phyloP scores from a whole-genome alignment of 2,888 invertebrate genomes.

The Volucella inanis region DNA sequence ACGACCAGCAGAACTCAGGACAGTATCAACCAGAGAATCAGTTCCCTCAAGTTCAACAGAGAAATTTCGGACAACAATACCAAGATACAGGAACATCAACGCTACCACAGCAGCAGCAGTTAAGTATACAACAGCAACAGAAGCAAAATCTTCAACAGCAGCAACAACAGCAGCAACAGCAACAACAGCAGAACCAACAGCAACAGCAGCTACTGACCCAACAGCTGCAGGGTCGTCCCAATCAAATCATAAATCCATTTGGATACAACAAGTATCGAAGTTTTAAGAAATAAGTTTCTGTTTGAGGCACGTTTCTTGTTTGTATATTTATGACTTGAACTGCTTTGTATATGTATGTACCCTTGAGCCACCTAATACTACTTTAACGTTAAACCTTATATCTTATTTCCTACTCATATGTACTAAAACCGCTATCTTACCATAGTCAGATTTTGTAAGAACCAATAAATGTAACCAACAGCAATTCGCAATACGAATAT shows the following conservation, averaged over 20 bases:
- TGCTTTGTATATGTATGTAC: conserved; percentile 5
- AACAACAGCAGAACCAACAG: conserved; percentile 78
- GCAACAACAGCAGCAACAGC: conserved; percentile 78
- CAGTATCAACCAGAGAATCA: conserved; percentile 81
- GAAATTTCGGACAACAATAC: conserved; percentile 65
- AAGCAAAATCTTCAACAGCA: conserved; percentile 76
- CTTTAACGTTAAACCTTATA: conserved; percentile 27
- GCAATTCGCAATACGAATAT: background rate
- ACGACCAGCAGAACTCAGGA: conserved; percentile 78
- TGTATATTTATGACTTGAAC: background rate
- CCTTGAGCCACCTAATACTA: conserved; percentile 13
- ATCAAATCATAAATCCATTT: conserved; percentile 81
- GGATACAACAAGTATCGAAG: conserved; percentile 82
- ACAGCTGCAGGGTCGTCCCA: conserved; percentile 80
- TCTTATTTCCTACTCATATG: conserved; percentile 12
- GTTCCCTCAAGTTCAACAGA: conserved; percentile 76
- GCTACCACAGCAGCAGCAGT: conserved; percentile 73
- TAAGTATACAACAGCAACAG: conserved; percentile 74
- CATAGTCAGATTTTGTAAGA: conserved; percentile 47
- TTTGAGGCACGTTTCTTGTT: background rate
- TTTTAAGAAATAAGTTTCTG: conserved; percentile 79
- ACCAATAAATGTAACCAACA: conserved; percentile 26
- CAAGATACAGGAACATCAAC: conserved; percentile 64
- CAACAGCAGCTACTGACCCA: conserved; percentile 80
- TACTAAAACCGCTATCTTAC: conserved; percentile 37